phyloP scores from a whole-genome alignment of 1,140 invertebrate genomes.

The Halyomorpha halys region DNA sequence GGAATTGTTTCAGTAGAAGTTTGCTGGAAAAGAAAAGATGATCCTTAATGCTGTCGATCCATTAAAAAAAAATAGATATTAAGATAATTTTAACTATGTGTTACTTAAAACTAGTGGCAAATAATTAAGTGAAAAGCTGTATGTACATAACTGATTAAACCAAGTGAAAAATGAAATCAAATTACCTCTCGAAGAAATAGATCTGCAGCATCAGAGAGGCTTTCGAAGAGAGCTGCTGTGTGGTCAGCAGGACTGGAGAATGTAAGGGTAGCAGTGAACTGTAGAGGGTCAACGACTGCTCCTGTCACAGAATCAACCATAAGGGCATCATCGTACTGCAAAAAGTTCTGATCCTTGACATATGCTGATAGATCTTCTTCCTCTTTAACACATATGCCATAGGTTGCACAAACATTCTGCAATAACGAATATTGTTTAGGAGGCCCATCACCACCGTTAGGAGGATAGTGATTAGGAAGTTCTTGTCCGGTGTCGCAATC shows the following conservation, averaged over 20 bases:
- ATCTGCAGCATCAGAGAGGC: constrained; percentile 60
- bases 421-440: constrained; percentile 63
- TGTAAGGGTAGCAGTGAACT: constrained; percentile 68
- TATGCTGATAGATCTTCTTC: constrained; percentile 57
- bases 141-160: too few species aligned
- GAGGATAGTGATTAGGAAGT: constrained; percentile 36
- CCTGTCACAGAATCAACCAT: constrained; percentile 67
- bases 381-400: constrained; percentile 66
- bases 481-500: constrained; percentile 64
- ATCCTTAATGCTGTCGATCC: not conserved
- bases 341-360: constrained; percentile 48
- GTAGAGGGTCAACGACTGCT: constrained; percentile 62
- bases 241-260: constrained; percentile 66
- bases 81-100: too few species aligned
- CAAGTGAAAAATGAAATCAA: not conserved
- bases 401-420: constrained; percentile 63
- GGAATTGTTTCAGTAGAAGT: constrained; percentile 33
- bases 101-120: not conserved
- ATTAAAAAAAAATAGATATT: constrained; percentile 1
- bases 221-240: constrained; percentile 48
- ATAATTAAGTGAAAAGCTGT: not conserved
- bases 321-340: constrained; percentile 57
- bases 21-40: constrained; percentile 21
- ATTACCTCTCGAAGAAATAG: constrained; percentile 48
- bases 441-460: constrained; percentile 34